These are phyloP conservation scores for Rhizomys pruinosus DNA, from an alignment of 2,113 vertebrate genomes.

Conservation along the genomic window DNA sequence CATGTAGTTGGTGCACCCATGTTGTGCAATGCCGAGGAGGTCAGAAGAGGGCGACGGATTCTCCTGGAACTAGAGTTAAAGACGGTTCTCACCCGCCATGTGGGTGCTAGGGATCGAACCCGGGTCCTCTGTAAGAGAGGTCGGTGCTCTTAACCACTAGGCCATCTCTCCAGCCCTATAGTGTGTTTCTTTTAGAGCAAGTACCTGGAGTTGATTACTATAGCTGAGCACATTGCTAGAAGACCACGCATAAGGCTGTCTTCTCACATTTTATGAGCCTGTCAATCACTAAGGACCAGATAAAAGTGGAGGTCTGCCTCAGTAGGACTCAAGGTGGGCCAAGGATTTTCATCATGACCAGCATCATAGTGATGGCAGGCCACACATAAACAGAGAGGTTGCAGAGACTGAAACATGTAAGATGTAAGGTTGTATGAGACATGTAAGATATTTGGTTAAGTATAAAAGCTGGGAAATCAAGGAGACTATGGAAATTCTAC, in stretches of 20 bases:
- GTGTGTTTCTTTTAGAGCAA: fast-evolving
- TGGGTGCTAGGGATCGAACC: no score
- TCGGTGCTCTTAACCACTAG: no score
- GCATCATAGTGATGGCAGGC: background rate
- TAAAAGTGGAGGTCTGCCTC: background rate
- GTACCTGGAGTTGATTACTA: background rate
- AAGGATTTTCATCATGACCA: background rate
- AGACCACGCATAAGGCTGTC: background rate
- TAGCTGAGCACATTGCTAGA: background rate
- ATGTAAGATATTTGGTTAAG: background rate
- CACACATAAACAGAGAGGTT: background rate
- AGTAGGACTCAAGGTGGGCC: background rate
- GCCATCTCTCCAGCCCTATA: fast-evolving
- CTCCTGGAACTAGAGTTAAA: no score
- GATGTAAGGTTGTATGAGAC: background rate
- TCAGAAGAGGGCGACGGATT: no score
- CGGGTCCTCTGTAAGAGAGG: no score
- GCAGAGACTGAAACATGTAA: background rate
- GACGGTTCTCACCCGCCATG: no score
- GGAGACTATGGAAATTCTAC: background rate
- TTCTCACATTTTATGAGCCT: background rate
- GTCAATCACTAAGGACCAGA: background rate
- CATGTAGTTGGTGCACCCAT: no score
- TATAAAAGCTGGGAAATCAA: background rate
- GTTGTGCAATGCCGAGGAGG: no score